Evolutionary conservation across 2,113 vertebrate genomes (phyloP).

Genomic region (Nicator chloris): DNA sequence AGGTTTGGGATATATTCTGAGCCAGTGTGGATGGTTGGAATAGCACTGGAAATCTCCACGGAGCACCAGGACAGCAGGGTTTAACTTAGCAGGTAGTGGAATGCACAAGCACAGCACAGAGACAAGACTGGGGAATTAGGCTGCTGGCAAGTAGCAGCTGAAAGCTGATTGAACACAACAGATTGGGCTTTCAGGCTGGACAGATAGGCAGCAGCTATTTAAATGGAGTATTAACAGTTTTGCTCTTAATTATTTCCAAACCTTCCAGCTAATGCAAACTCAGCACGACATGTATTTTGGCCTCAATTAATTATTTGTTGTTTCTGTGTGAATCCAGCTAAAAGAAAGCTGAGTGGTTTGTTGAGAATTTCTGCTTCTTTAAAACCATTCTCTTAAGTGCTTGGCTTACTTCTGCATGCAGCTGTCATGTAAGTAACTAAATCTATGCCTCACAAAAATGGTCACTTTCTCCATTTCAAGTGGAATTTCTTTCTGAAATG

Average conservation of each 20-base stretch:
- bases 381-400: background rate
- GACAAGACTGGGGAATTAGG: conserved; percentile 55
- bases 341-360: background rate
- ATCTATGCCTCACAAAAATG: conserved; percentile 27
- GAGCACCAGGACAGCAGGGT: conserved; percentile 10
- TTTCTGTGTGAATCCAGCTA: background rate
- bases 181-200: conserved; percentile 57
- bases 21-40: background rate
- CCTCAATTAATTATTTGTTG: conserved; percentile 33
- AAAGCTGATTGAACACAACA: conserved; percentile 58
- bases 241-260: conserved; percentile 62
- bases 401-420: conserved; percentile 28
- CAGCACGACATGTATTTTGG: background rate
- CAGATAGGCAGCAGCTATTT: conserved; percentile 61
- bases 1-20: background rate
- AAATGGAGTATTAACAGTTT: conserved; percentile 58
- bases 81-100: conserved; percentile 55
- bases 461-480: conserved; percentile 48
- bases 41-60: background rate
- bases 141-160: conserved; percentile 55
- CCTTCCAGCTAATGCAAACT: conserved; percentile 4
- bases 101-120: conserved; percentile 48
- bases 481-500: conserved; percentile 36
- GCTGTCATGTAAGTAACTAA: conserved; percentile 26
- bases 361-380: background rate